These are phyloP conservation scores for Scylla paramamosain DNA, from an alignment of 1,140 invertebrate genomes.

Conservation along the genomic window DNA sequence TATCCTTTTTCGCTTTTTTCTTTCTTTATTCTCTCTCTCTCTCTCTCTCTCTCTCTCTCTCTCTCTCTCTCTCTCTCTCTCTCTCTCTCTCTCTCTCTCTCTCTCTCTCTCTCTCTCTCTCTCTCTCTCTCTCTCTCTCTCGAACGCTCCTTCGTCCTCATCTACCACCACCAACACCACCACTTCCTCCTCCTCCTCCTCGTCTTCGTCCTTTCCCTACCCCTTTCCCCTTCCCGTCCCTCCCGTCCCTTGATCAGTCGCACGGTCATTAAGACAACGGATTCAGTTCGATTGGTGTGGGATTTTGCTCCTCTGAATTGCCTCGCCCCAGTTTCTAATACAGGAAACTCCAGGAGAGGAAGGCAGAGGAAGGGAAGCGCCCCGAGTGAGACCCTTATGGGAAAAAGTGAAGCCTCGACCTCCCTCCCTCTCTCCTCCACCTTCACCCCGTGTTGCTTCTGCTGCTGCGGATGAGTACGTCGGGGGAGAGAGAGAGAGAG, in stretches of 20 bases:
- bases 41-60: slow-evolving; percentile 1
- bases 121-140: background rate
- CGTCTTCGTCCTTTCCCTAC: background rate
- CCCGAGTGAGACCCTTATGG: too few species aligned
- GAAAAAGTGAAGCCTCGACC: too few species aligned
- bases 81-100: slow-evolving; percentile 26
- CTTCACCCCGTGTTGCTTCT: background rate
- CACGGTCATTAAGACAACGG: too few species aligned
- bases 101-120: background rate
- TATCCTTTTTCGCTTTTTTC: background rate
- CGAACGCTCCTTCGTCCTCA: background rate
- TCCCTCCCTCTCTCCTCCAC: background rate
- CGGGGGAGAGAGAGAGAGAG: background rate
- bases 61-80: slow-evolving; percentile 34
- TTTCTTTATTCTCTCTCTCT: background rate
- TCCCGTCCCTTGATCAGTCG: too few species aligned
- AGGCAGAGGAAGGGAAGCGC: too few species aligned
- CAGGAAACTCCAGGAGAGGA: too few species aligned
- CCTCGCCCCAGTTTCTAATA: too few species aligned
- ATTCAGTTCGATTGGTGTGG: too few species aligned
- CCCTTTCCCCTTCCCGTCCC: background rate
- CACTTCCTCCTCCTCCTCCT: background rate
- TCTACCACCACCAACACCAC: background rate
- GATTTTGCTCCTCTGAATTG: too few species aligned
- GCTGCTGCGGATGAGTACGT: background rate